Base-by-base conservation (phyloP, 2,888 invertebrate species). In the Conomelus anceps region DNA sequence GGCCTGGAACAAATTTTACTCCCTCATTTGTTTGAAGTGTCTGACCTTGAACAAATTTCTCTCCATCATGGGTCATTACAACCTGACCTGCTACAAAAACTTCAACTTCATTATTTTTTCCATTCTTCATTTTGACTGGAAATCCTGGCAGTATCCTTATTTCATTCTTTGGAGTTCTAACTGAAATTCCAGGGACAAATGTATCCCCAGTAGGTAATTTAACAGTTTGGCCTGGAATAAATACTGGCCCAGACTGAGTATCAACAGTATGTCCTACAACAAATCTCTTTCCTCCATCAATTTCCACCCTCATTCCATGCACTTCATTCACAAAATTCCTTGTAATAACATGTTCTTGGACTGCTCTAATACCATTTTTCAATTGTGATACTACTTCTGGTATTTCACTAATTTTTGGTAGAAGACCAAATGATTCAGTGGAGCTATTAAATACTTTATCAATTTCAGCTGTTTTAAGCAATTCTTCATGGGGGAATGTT, bases 261-360 rank as follows among this genome's bases (percentile, higher is more conserved):
- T 96, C 95, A 89, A 96, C 95, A 90, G 96, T 96, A 93, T 96
- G 96, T 17, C 97, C 96, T 0, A 97, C 96, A n/a, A 96, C 96
- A 92, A 97, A 97, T 91, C 96, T 95, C 22, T 96, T 95, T 0
- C 96, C 96, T 90, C 96, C 96, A 88, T 95, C 95, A 7, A 96
- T 96, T 91, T 94, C 95, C 0, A 96, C 95, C 90, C 95, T 94
- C 93, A 96, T 96, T 3, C 96, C 96, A 0, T 96, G 96, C n/a
- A 96, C 94, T 92, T 96, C 96, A 89, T 95, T 94, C 90, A 95
- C 95, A 90, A 94, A 95, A 91, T 94, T 95, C 91, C 95, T 94
- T 0, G 95, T 94, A 87, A 96, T 93, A 92, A 95, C 94, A 89
- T 96, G 96, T 0, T 96, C 95, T 22, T 95, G 94, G 87, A 93